These are phyloP conservation scores for Etheostoma cragini DNA, from an alignment of 2,113 vertebrate genomes.

Conservation along the genomic window DNA sequence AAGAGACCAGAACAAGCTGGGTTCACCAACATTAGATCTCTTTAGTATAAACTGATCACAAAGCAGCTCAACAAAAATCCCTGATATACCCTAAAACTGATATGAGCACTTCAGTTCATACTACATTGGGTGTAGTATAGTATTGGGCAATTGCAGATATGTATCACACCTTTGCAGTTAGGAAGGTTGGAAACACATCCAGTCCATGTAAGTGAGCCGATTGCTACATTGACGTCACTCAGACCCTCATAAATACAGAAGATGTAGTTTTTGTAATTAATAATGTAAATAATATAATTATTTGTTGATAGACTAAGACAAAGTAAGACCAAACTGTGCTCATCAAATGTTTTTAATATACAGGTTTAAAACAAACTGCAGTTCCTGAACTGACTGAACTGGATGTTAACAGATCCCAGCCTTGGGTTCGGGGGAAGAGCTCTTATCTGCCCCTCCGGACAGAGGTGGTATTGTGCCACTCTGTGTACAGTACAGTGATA, in stretches of 20 bases:
- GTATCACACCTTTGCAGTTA: background rate
- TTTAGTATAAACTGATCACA: background rate
- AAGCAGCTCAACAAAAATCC: background rate
- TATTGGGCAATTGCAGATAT: background rate
- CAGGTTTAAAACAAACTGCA: background rate
- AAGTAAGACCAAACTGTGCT: background rate
- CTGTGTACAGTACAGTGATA: conserved; percentile 15
- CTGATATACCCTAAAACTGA: background rate
- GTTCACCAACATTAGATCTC: background rate
- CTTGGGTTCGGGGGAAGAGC: conserved; percentile 13
- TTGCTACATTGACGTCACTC: background rate
- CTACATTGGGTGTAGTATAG: background rate
- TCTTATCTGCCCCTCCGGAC: conserved; percentile 9
- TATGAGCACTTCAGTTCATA: background rate
- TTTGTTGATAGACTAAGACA: background rate
- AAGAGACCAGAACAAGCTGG: background rate
- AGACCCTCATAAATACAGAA: conserved; percentile 1
- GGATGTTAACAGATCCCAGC: background rate
- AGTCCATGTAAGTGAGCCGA: background rate
- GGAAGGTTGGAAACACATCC: background rate
- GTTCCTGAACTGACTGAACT: background rate
- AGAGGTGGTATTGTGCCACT: conserved; percentile 25
- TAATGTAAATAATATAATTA: too few relatives aligned
- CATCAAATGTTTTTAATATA: background rate
- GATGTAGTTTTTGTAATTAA: background rate